Percentiles rank a stretch among this genome's conserved stretches.
These are phyloP conservation scores for Enteromius radiatus DNA, from an alignment of 2,797 vertebrate species.

Conservation along the genomic window DNA sequence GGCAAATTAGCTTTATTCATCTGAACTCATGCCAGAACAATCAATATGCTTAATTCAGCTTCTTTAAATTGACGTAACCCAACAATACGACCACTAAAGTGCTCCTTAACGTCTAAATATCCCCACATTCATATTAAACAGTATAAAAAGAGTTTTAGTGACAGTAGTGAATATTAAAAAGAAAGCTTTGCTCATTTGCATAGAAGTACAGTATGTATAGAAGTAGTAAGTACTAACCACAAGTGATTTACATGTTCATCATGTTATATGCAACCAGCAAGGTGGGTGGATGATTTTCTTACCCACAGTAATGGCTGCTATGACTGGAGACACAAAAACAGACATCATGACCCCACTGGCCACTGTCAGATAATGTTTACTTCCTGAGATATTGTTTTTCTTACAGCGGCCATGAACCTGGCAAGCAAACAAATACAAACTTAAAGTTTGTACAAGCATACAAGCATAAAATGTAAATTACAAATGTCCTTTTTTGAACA, in stretches of 20 bases:
- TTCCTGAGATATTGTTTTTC: slow-evolving; percentile 88
- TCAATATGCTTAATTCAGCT: slow-evolving; percentile 42
- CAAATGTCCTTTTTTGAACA: background rate
- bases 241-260: background rate
- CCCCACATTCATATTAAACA: background rate
- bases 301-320: slow-evolving; percentile 88
- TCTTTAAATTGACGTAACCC: slow-evolving; percentile 25
- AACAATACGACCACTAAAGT: slow-evolving; percentile 10
- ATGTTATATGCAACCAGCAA: background rate
- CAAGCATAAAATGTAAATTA: background rate
- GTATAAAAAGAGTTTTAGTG: background rate
- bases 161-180: background rate
- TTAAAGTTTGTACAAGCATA: background rate
- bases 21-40: background rate
- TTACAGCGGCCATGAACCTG: slow-evolving; percentile 88
- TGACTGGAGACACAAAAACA: slow-evolving; percentile 87
- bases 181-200: background rate
- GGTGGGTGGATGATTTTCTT: slow-evolving; percentile 61
- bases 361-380: slow-evolving; percentile 89
- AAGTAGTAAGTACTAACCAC: background rate
- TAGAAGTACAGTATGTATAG: background rate
- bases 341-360: slow-evolving; percentile 87
- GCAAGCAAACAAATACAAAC: slow-evolving; percentile 56
- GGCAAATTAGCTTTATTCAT: slow-evolving; percentile 6
- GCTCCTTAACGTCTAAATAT: background rate